Base-by-base conservation (phyloP, 2,888 invertebrate genomes). In the Epirrhoe alternata region DNA sequence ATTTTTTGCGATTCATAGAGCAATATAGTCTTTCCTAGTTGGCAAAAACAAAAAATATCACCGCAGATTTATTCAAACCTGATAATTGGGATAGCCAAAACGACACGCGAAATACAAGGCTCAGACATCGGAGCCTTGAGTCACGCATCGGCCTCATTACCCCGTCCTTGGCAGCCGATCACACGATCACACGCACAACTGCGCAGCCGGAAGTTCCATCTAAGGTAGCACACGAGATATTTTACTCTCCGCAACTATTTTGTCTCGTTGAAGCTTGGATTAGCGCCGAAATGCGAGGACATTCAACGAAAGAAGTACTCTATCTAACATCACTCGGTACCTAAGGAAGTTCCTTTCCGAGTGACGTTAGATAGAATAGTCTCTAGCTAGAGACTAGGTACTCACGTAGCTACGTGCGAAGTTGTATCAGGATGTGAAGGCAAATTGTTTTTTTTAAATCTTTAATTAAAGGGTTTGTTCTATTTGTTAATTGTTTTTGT, bases 111-210 rank as follows among this genome's bases (percentile, higher is more conserved):
- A 78, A 57, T 68, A 64, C 66, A 58, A 56, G 49, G 14, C 55
- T 63, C 71, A 31, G 55, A 66, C 69, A 75, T 61, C 71, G 71
- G 72, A 79, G 74, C 83, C 83, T 82, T 81, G 81, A 82, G 82
- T 85, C 86, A 86, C 86, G 86, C 83, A 84, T 76, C 65, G 71
- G 71, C 77, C 82, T 83, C 83, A 82, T 86, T 86, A 83, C 66
- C 58, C 68, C 73, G 85, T 79, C 86, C 86, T 86, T 86, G 86
- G 64, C 67, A 24, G 68, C 51, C 60, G 31, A 57, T 75, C 76
- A 77, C 81, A 84, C 60, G 31, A 57, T 75, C 76, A 77, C 81
- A 84, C 84, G 81, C 85, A 82, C 56, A 50, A 64, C 75, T 77
- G 77, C 78, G n/a, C n/a, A n/a, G n/a, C n/a, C n/a, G 75, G 76